Conservation (phyloP, 2,888 invertebrate genomes). For the Tipula confusa region DNA sequence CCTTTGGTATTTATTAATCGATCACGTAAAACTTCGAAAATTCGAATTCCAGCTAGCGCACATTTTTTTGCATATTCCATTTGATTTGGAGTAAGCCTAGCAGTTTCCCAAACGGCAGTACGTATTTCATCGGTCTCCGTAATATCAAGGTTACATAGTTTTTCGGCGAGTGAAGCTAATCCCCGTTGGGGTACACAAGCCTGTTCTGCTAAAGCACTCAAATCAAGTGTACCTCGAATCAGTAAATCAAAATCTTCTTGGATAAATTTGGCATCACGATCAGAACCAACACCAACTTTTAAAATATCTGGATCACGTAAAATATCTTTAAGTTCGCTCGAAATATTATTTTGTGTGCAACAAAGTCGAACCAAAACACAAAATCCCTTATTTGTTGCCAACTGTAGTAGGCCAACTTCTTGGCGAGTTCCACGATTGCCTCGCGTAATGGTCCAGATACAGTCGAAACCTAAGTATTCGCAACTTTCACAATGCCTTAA, state of each 20-base stretch:
- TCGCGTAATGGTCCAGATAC: neutral
- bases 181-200: neutral
- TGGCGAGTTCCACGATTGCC: neutral
- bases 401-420: neutral
- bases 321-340: neutral
- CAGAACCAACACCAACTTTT: neutral
- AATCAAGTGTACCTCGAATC: neutral
- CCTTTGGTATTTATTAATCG: neutral
- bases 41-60: neutral
- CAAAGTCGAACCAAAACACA: neutral
- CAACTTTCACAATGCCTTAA: neutral
- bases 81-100: neutral
- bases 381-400: neutral
- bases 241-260: neutral
- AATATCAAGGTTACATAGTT: neutral
- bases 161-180: neutral
- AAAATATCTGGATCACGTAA: neutral
- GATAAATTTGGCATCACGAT: neutral
- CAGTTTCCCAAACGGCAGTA: neutral
- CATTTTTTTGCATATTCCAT: neutral
- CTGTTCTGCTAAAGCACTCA: neutral
- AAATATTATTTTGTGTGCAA: neutral
- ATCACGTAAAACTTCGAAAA: neutral
- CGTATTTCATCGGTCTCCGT: neutral
- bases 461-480: neutral